A percentile compares a stretch with the other conserved stretches of the same genome.
Evolutionary conservation across 2,888 invertebrate species (phyloP).

Genomic region (Apeira syringaria): DNA sequence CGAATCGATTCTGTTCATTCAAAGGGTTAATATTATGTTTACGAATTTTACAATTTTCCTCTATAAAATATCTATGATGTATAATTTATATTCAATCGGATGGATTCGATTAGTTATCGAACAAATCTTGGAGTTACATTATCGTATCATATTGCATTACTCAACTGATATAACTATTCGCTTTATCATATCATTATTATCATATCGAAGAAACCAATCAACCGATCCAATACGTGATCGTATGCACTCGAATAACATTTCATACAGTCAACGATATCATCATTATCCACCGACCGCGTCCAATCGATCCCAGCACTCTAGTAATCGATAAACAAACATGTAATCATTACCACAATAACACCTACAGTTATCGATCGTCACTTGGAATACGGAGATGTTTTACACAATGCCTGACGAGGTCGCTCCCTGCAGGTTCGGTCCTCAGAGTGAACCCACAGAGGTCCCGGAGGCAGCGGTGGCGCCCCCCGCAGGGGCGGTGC

Average conservation of each 20-base stretch:
- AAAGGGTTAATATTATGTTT: too few species aligned
- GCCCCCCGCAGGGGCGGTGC: background rate
- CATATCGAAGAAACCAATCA: background rate
- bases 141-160: background rate
- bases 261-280: constrained; percentile 10
- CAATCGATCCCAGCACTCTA: too few species aligned
- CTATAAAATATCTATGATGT: too few species aligned
- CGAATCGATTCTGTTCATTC: too few species aligned
- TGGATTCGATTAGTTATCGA: too few species aligned
- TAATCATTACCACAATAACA: constrained; percentile 21
- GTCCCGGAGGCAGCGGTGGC: background rate
- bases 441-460: background rate
- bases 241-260: constrained; percentile 6
- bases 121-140: background rate
- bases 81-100: too few species aligned
- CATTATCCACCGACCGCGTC: background rate
- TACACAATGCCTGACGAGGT: background rate
- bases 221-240: constrained; percentile 1
- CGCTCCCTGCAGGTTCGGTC: background rate
- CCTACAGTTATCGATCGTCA: background rate
- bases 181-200: constrained; percentile 1
- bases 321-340: too few species aligned
- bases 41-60: too few species aligned
- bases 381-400: background rate
- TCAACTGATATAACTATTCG: background rate